Base-by-base conservation (phyloP, 2,797 vertebrate genomes). In the Siniperca undulata region DNA sequence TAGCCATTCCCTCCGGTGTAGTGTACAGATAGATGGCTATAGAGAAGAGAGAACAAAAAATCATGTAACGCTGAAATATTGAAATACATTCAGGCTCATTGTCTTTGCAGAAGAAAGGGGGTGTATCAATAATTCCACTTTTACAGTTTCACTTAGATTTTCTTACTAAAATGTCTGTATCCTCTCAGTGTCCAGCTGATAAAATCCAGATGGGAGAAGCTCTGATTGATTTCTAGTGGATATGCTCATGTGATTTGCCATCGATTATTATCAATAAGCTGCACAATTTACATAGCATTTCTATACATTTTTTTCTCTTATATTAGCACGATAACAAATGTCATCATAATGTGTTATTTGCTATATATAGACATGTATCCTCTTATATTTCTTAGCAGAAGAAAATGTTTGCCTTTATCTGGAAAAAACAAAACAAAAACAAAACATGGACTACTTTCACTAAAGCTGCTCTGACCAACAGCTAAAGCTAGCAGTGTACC, bases 71-170 rank as follows among this genome's bases (percentile, higher is more conserved):
- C 6, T 78, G 44, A 86, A 87, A 81, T 85, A 86, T 42, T 89
- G 48, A 86, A 90, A 82, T 70, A 40, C 53, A 78, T 81, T 68
- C 55, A 86, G 36, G 74, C 52, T 86, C 86, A 91, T 71, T 88
- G 44, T 73, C 64, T 60, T 27, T 65, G 70, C 60, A 80, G 62
- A 53, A 77, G 36, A 85, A 78, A 69, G 48, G 56, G 20, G 27
- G 59, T 70, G 64, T 44, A 81, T 30, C 30, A 30, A 30, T 30
- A 30, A 30, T 30, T 30, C 30, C 30, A 30, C 30, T 30, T 40
- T 30, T 3, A 34, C 7, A 56, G 19, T 50, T 75, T 62, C 20
- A 55, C 34, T 82, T 24, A 24, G 12, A 58, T 40, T 40, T 69
- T 27, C 40, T 42, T 40, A 36, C 36, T 40, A 22, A 58, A 67